phyloP scores from a whole-genome alignment of 2,888 invertebrate species.

The Drosophila limbata region DNA sequence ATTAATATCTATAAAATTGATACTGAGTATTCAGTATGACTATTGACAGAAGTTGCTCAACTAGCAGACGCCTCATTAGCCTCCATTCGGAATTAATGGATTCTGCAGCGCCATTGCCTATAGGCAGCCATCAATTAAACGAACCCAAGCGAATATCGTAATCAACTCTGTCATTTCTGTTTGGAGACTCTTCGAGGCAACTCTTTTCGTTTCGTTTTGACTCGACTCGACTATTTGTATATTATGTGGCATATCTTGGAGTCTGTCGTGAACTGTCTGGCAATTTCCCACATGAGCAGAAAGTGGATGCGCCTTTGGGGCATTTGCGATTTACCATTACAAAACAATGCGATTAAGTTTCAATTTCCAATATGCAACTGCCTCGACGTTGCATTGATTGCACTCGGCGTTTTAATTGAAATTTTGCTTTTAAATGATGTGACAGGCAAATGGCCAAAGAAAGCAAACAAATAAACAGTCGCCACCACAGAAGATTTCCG shows the following conservation, averaged over 20 bases:
- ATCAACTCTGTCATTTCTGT: constrained; percentile 27
- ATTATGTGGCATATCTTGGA: constrained; percentile 32
- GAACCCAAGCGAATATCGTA: constrained; percentile 51
- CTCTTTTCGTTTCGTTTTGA: not conserved
- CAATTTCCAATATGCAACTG: constrained; percentile 58
- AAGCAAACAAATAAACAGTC: constrained; percentile 58
- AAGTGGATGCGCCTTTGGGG: constrained; percentile 43
- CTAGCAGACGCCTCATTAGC: constrained; percentile 53
- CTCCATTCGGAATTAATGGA: constrained; percentile 55
- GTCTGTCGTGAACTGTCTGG: constrained; percentile 37
- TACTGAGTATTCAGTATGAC: constrained; percentile 20
- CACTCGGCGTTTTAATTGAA: constrained; percentile 67
- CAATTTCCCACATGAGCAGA: constrained; percentile 28
- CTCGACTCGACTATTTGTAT: constrained; percentile 20
- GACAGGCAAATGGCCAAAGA: constrained; percentile 52
- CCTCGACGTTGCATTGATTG: constrained; percentile 16
- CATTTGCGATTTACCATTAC: constrained; percentile 40
- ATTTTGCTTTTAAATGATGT: constrained; percentile 52
- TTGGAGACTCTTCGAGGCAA: constrained; percentile 21
- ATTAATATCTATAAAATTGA: constrained; percentile 45
- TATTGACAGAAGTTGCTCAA: constrained; percentile 48
- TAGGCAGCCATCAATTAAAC: constrained; percentile 64
- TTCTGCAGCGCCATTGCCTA: constrained; percentile 40
- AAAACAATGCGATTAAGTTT: constrained; percentile 71
- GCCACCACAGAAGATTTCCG: constrained; percentile 10